A percentile compares a stretch with the other conserved stretches of the same genome.
Conservation (phyloP, 92 coral and sea anemone genomes). For the Desmophyllum pertusum region DNA sequence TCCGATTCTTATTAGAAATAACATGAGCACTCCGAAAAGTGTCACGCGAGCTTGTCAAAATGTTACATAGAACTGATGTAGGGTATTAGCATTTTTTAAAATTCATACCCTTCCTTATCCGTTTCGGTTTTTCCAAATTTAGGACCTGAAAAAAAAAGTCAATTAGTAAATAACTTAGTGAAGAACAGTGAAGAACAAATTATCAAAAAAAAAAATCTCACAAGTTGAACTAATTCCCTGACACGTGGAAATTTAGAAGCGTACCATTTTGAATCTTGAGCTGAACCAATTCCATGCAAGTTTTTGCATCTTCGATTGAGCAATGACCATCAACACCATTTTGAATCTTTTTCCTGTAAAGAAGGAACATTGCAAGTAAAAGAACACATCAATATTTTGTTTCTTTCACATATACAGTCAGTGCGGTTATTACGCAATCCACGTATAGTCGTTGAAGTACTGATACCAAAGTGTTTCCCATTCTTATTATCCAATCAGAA, state of each 20-base stretch:
- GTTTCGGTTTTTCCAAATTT: conserved; percentile 26
- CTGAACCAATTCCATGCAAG: conserved; percentile 89
- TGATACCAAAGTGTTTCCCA: no score
- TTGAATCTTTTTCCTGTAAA: conserved; percentile 80
- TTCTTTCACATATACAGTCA: no score
- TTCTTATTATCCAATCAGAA: no score
- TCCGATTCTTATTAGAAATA: no score
- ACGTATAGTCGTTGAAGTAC: no score
- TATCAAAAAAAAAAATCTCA: not conserved
- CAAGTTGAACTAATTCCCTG: not conserved
- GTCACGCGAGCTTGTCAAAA: no score
- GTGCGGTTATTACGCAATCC: no score
- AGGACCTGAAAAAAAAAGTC: conserved; percentile 41
- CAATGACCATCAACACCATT: conserved; percentile 77
- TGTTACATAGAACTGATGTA: no score
- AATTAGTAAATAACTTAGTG: not conserved
- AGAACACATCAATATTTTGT: not conserved
- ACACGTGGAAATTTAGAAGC: not conserved
- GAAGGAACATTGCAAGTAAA: not conserved
- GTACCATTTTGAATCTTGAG: conserved; percentile 79
- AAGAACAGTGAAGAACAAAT: not conserved
- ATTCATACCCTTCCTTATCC: conserved; percentile 55
- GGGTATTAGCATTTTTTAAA: no score
- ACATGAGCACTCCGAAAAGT: no score
- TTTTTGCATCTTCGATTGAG: conserved; percentile 93